Conservation (phyloP, 2,113 vertebrate genomes). For the Takifugu flavidus region DNA sequence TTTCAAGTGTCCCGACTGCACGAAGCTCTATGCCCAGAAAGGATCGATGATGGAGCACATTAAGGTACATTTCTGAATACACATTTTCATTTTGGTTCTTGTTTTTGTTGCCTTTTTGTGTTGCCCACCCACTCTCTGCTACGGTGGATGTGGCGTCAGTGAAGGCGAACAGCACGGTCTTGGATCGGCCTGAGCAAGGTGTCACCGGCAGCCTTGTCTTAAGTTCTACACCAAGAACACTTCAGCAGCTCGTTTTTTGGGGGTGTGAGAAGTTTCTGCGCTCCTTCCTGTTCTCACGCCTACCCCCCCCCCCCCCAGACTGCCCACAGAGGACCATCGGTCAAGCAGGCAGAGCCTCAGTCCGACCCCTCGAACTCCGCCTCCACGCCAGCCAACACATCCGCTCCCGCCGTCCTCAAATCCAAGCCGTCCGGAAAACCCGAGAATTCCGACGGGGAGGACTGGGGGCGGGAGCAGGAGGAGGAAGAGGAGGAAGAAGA, state of each 20-base stretch:
- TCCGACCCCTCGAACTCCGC: slow-evolving; percentile 51
- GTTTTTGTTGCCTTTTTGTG: slow-evolving; percentile 59
- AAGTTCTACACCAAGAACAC: slow-evolving; percentile 66
- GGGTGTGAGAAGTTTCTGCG: background rate
- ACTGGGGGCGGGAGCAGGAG: slow-evolving; percentile 71
- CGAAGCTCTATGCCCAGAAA: slow-evolving; percentile 93
- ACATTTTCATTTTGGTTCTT: background rate
- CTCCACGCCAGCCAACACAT: slow-evolving; percentile 60
- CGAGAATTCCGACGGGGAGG: slow-evolving; percentile 70
- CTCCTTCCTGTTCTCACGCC: background rate
- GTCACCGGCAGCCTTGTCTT: slow-evolving; percentile 39
- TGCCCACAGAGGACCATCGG: slow-evolving; percentile 68
- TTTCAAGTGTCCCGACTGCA: slow-evolving; percentile 95
- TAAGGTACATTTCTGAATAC: slow-evolving; percentile 75
- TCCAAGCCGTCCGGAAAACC: slow-evolving; percentile 58
- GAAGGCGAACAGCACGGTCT: slow-evolving; percentile 55
- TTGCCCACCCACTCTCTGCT: slow-evolving; percentile 58
- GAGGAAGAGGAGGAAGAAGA: slow-evolving; percentile 71
- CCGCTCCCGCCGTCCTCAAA: slow-evolving; percentile 55
- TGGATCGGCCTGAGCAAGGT: slow-evolving; percentile 64
- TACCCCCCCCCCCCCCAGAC: slow-evolving; percentile 42
- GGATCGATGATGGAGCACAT: slow-evolving; percentile 93
- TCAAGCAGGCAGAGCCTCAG: slow-evolving; percentile 71
- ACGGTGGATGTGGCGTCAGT: slow-evolving; percentile 64
- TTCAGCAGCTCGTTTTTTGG: background rate